Conservation (phyloP, 1,140 invertebrate species). For the Bombus superbus region DNA sequence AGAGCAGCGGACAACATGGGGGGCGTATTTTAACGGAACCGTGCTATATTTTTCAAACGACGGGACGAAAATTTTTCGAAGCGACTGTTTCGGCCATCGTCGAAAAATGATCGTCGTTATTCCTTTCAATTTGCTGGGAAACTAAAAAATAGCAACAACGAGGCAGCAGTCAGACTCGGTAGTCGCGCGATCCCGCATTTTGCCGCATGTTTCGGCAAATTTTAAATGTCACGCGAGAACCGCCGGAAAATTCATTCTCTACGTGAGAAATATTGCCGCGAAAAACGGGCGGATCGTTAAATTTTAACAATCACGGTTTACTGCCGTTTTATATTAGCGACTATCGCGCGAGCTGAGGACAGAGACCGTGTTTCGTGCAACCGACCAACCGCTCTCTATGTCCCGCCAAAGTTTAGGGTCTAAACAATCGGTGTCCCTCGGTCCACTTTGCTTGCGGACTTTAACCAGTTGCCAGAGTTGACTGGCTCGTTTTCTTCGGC, state of each 20-base stretch:
- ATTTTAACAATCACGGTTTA: conserved; percentile 33
- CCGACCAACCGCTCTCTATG: no score
- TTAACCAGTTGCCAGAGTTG: conserved; percentile 21
- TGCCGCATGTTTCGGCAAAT: background rate
- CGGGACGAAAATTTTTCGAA: background rate
- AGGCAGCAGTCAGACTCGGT: background rate
- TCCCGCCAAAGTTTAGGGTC: background rate
- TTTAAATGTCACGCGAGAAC: background rate
- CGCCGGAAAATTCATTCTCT: conserved; percentile 24
- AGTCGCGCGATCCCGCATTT: background rate
- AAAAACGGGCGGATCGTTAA: conserved; percentile 26
- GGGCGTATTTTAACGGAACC: background rate
- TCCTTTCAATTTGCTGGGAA: background rate
- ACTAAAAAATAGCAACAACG: background rate
- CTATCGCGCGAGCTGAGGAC: background rate
- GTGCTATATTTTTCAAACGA: background rate
- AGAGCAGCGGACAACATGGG: background rate
- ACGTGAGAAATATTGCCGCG: conserved; percentile 6
- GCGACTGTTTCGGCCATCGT: background rate
- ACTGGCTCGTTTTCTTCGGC: conserved; percentile 21
- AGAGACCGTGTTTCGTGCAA: background rate
- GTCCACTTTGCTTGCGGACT: conserved; percentile 13
- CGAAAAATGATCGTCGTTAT: conserved; percentile 8
- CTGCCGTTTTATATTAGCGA: background rate
- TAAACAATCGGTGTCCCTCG: conserved; percentile 25